Conservation (phyloP, 2,797 vertebrate genomes). For the Calcarius lapponicus region DNA sequence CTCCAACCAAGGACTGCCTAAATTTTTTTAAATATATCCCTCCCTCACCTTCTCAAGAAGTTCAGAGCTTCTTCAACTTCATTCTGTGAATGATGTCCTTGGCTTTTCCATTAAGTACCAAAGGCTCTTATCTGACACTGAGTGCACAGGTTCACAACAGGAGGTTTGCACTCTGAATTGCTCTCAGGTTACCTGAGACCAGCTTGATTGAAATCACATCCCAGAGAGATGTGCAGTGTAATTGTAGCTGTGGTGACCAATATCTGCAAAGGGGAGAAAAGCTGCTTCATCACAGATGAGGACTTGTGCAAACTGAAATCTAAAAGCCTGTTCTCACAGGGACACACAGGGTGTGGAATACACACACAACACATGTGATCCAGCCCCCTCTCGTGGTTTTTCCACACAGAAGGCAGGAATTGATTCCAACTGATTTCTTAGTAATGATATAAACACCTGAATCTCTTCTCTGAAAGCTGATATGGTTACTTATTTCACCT, state of each 20-base stretch:
- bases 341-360: neutral
- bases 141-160: neutral
- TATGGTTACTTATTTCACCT: neutral
- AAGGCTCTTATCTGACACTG: neutral
- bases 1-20: neutral
- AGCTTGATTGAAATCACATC: neutral
- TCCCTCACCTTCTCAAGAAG: neutral
- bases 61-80: neutral
- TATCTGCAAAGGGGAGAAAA: neutral
- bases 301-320: neutral
- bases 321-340: neutral
- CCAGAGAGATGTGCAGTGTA: neutral
- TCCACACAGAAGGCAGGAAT: neutral
- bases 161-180: neutral
- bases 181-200: neutral
- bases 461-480: neutral
- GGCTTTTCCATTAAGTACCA: neutral
- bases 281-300: neutral
- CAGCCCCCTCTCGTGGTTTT: conserved; percentile 23
- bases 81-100: neutral
- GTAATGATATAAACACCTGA: neutral
- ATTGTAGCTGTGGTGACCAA: neutral
- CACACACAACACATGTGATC: neutral
- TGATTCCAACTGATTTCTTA: neutral
- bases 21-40: neutral